Percentiles rank a stretch among this genome's conserved stretches.
Conservation (phyloP, 1,140 invertebrate genomes). For the Melanaphis sacchari region DNA sequence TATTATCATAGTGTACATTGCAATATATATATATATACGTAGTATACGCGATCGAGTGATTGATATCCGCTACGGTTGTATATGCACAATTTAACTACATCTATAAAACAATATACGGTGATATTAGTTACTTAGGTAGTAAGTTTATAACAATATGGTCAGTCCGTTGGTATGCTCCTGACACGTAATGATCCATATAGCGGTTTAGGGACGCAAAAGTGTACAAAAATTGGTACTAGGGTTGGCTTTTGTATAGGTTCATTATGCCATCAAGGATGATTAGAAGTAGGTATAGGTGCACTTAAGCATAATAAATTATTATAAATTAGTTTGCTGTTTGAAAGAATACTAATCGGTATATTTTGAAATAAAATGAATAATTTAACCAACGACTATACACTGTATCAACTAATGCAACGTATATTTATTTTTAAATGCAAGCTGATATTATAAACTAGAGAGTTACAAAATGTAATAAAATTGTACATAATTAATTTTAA, state of each 20-base stretch:
- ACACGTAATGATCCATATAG: too few relatives aligned
- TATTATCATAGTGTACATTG: neutral
- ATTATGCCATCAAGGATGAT: too few relatives aligned
- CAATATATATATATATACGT: neutral
- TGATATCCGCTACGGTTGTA: neutral
- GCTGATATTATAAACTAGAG: neutral
- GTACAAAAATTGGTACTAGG: too few relatives aligned
- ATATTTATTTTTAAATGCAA: neutral
- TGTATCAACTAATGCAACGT: neutral
- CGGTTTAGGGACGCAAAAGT: too few relatives aligned
- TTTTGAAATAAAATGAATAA: neutral
- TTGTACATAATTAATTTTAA: slow-evolving; percentile 29
- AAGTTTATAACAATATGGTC: neutral
- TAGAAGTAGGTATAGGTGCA: too few relatives aligned
- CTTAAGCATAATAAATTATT: too few relatives aligned
- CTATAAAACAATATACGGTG: neutral
- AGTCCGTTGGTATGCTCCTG: too few relatives aligned
- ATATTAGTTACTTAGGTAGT: neutral
- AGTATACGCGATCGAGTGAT: neutral
- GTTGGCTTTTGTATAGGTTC: too few relatives aligned
- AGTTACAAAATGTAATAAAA: neutral
- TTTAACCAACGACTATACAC: neutral
- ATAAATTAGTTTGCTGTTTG: neutral
- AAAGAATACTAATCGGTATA: neutral
- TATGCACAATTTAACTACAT: neutral